phyloP scores from a whole-genome alignment of 2,888 invertebrate species.

The Sesamia inferens region DNA sequence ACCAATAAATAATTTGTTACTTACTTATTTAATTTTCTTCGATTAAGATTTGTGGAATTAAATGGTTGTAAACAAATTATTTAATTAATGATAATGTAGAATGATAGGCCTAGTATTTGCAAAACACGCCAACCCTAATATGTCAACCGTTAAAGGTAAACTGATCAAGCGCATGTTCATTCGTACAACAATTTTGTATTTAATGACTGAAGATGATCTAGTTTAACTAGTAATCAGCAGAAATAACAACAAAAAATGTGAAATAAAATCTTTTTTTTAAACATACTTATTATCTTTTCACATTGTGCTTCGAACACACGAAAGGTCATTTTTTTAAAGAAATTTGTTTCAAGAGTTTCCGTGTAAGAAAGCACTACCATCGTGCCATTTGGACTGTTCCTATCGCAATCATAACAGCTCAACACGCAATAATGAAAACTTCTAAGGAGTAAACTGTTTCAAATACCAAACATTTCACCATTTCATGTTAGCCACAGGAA shows the following conservation, averaged over 20 bases:
- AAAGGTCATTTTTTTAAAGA: constrained; percentile 68
- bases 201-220: background rate
- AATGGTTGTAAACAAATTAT: background rate
- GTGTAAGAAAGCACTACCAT: constrained; percentile 33
- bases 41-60: background rate
- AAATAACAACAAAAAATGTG: background rate
- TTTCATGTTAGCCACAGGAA: no score
- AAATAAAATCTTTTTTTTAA: background rate
- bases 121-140: no score
- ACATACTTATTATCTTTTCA: no score
- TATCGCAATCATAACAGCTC: constrained; percentile 55
- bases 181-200: background rate
- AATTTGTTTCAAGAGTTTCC: constrained; percentile 65
- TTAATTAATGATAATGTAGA: background rate
- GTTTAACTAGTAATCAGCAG: background rate
- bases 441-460: constrained; percentile 23
- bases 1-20: background rate
- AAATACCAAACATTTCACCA: constrained; percentile 15
- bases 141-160: no score
- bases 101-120: background rate
- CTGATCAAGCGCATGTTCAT: no score
- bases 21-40: background rate
- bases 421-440: constrained; percentile 53
- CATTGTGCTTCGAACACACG: constrained; percentile 54
- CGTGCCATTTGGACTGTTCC: constrained; percentile 50